Conservation (phyloP, 2,797 vertebrate genomes). For the Helostoma temminkii region DNA sequence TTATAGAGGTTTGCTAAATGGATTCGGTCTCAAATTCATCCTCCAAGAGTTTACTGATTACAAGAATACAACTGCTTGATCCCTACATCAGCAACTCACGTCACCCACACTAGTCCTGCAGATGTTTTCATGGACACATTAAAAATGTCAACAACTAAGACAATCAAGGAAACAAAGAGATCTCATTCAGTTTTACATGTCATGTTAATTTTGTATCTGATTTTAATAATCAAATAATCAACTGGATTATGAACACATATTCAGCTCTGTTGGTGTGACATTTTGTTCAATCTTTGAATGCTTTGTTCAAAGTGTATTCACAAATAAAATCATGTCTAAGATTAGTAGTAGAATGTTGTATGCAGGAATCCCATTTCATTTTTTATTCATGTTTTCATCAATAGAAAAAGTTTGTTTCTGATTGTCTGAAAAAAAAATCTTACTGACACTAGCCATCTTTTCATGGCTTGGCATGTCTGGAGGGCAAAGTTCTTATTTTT, state of each 20-base stretch:
- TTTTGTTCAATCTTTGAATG: conserved; percentile 64
- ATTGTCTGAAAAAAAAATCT: conserved; percentile 58
- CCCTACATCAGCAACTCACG: conserved; percentile 68
- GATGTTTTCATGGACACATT: conserved; percentile 66
- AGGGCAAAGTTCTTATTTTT: conserved; percentile 29
- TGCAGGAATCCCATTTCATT: conserved; percentile 70
- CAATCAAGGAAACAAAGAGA: conserved; percentile 75
- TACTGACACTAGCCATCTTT: not conserved
- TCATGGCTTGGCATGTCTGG: conserved; percentile 39
- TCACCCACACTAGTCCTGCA: conserved; percentile 67
- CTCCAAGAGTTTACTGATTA: conserved; percentile 67
- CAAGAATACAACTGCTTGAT: conserved; percentile 70
- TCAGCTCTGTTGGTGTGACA: conserved; percentile 58
- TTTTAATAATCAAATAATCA: conserved; percentile 56
- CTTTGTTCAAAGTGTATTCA: conserved; percentile 71
- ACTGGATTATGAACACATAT: conserved; percentile 51
- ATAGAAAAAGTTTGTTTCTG: conserved; percentile 64
- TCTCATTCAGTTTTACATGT: conserved; percentile 67
- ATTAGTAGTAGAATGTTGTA: conserved; percentile 72
- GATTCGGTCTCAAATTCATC: conserved; percentile 74
- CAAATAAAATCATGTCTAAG: conserved; percentile 55
- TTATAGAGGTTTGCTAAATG: conserved; percentile 78
- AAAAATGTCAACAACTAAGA: conserved; percentile 62
- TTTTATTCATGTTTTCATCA: conserved; percentile 68
- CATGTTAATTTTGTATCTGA: conserved; percentile 57